Conservation (phyloP, 2,797 vertebrate species). For the Brachymystax lenok region DNA sequence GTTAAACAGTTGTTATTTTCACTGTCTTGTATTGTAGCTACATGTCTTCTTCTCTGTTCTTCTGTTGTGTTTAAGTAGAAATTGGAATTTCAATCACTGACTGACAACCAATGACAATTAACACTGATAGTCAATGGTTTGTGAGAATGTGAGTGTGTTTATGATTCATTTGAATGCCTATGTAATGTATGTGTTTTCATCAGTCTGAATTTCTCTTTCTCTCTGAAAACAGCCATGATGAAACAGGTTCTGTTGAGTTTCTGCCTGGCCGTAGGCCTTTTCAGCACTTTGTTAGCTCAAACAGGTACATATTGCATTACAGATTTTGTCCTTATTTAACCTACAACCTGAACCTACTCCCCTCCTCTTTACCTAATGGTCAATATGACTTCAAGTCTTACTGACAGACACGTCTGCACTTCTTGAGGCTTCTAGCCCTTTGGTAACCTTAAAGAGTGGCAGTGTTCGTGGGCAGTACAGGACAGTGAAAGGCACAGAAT, state of each 20-base stretch:
- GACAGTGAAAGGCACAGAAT: conserved; percentile 59
- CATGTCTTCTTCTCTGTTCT: background rate
- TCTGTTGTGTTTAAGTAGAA: background rate
- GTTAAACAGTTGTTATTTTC: background rate
- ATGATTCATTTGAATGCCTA: no score
- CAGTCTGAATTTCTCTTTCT: background rate
- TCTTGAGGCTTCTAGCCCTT: conserved; percentile 25
- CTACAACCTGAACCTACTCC: background rate
- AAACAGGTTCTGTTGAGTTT: conserved; percentile 2
- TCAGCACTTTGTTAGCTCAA: background rate
- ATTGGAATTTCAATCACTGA: no score
- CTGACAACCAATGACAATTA: background rate
- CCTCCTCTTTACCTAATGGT: background rate
- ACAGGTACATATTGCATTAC: background rate
- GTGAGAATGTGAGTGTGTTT: no score
- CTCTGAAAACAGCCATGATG: background rate
- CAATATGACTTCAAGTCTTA: background rate
- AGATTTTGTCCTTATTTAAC: background rate
- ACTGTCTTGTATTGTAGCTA: background rate
- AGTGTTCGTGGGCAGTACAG: conserved; percentile 58
- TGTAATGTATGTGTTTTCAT: background rate
- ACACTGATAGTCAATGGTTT: background rate
- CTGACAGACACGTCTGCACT: background rate
- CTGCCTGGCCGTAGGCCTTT: background rate
- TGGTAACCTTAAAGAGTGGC: conserved; percentile 44